These are phyloP conservation scores for Cynocephalus volans DNA, from an alignment of 2,113 vertebrate species.

Conservation along the genomic window DNA sequence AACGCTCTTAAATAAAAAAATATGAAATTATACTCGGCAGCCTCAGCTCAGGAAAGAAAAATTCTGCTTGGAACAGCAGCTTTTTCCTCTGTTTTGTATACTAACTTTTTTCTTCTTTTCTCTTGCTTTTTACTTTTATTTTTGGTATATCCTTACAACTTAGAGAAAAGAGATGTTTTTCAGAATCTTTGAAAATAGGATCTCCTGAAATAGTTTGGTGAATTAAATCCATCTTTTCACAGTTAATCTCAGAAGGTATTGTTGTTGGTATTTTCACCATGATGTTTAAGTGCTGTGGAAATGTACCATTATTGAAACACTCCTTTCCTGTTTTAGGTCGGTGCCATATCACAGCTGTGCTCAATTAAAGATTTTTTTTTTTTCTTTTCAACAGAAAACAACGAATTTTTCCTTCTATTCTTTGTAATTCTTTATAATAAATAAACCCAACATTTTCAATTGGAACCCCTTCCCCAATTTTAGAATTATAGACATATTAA, in stretches of 20 bases:
- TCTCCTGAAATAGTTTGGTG: conserved; percentile 75
- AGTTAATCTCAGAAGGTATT: conserved; percentile 83
- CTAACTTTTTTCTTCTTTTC: conserved; percentile 43
- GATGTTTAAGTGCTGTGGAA: conserved; percentile 87
- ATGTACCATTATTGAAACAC: conserved; percentile 85
- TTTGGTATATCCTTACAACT: conserved; percentile 55
- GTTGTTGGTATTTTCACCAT: conserved; percentile 72
- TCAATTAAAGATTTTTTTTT: conserved; percentile 81
- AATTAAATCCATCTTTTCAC: conserved; percentile 78
- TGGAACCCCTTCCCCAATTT: not conserved
- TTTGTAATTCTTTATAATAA: conserved; percentile 72
- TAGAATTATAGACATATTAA: conserved; percentile 11
- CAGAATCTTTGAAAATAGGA: conserved; percentile 74
- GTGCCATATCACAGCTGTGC: conserved; percentile 86
- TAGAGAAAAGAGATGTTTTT: conserved; percentile 64
- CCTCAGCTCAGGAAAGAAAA: conserved; percentile 52
- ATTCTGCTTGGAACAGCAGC: conserved; percentile 56
- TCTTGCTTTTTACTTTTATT: not conserved
- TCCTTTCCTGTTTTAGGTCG: conserved; percentile 87
- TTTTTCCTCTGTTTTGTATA: conserved; percentile 67
- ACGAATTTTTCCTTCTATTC: conserved; percentile 54
- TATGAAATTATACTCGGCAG: conserved; percentile 76
- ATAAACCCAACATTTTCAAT: conserved; percentile 18
- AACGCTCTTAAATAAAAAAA: conserved; percentile 76
- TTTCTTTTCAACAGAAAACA: conserved; percentile 6